Base-by-base conservation (phyloP, 2,797 vertebrate species). In the Anguilla pacifica region DNA sequence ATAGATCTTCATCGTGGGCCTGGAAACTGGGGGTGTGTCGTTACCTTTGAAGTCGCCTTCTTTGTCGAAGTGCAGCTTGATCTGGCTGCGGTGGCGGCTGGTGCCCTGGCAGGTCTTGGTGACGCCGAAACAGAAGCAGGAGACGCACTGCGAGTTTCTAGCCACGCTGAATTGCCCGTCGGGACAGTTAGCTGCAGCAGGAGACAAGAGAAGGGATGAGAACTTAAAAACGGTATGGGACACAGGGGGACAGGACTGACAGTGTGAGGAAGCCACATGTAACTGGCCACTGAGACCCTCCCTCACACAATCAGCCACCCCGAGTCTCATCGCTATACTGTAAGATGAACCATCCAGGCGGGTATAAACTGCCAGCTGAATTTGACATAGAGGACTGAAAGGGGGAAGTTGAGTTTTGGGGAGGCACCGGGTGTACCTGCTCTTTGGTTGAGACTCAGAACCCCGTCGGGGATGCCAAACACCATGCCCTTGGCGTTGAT, bases 401-500 rank as follows among this genome's bases (percentile, higher is more conserved):
- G 64, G 74, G 31, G 19, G 35, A 13, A 43, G 4, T 35, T 25
- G 13, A 7, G n/a, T 9, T 49, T 81, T 49, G 10, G 46, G 46
- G 17, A 81, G 35, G 74, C 46, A n/a, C 17, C n/a, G 43, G 59
- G 77, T 1, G 5, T 90, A 92, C 94, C 95, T 88, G 94, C 85
- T 85, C 77, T 92, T 0, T 97, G 96, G 7, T 94, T 94, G 83
- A 99, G 94, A 0, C 97, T 97, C 51, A 99, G 94, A 28, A 99
- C 96, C 0, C 98, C 98, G 0, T 99, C 98, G 0, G 98, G 98
- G 91, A 99, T 98, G 7, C 98, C 98, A 0, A 99, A 99, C 91
- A 99, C 97, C 94, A 99, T 96, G 91, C 98, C 98, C 35, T 98
- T 98, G 84, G 97, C 97, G 0, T 99, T 99, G 93, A 99, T 99